These are phyloP conservation scores for Cynodonichthys magdalenae DNA, from an alignment of 2,797 vertebrate species.

Conservation along the genomic window DNA sequence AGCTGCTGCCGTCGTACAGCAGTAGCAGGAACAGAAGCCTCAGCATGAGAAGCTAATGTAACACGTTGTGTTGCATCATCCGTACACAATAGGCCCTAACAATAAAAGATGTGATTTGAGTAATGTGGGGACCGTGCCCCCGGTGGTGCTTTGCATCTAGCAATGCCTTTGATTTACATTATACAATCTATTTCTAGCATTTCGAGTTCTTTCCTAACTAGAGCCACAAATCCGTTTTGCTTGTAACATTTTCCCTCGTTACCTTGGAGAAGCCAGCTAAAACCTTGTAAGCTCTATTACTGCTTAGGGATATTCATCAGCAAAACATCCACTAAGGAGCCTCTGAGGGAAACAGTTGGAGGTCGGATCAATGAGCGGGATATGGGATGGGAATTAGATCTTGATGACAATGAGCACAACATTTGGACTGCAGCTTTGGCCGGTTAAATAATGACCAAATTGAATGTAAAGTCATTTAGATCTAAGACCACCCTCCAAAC, in stretches of 20 bases:
- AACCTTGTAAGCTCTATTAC: slow-evolving; percentile 11
- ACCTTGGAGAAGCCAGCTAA: slow-evolving; percentile 1
- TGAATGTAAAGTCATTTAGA: slow-evolving; percentile 29
- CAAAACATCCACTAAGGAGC: slow-evolving; percentile 13
- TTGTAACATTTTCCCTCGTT: not conserved
- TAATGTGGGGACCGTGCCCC: not conserved
- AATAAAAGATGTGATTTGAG: slow-evolving; percentile 1
- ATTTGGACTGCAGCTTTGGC: slow-evolving; percentile 20
- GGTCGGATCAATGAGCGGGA: slow-evolving; percentile 15
- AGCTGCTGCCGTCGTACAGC: no score
- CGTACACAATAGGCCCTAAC: not conserved
- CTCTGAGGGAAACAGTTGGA: slow-evolving; percentile 11
- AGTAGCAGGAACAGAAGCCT: not conserved
- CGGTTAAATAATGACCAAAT: slow-evolving; percentile 19
- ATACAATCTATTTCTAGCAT: slow-evolving; percentile 8
- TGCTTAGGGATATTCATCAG: slow-evolving; percentile 5
- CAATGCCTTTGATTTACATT: not conserved
- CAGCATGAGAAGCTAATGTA: not conserved
- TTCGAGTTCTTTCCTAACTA: not conserved
- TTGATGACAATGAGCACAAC: slow-evolving; percentile 9
- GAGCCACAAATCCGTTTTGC: slow-evolving; percentile 2
- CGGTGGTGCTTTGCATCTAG: not conserved
- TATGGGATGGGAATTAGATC: slow-evolving; percentile 21
- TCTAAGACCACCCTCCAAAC: not conserved
- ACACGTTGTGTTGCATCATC: not conserved